phyloP scores from a whole-genome alignment of 1,140 invertebrate genomes.

The Polyergus mexicanus region DNA sequence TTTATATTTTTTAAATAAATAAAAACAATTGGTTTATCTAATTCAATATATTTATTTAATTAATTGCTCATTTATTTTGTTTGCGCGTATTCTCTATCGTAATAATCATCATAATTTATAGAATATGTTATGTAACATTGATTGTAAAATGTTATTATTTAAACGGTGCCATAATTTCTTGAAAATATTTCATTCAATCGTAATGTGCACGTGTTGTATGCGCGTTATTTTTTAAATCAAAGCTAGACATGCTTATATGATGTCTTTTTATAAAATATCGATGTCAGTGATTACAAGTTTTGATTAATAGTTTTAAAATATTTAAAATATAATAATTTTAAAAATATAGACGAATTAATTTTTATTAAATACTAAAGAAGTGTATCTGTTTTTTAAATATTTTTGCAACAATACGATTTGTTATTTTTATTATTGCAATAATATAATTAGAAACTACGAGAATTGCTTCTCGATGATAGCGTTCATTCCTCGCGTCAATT shows the following conservation, averaged over 20 bases:
- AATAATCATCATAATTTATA: slow-evolving; percentile 16
- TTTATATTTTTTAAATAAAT: not conserved
- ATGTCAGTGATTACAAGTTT: not conserved
- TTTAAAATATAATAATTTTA: no score
- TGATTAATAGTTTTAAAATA: not conserved
- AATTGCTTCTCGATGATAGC: slow-evolving; percentile 8
- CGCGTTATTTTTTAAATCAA: not conserved
- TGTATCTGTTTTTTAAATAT: not conserved
- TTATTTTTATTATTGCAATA: not conserved
- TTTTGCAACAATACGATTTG: not conserved
- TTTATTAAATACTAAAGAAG: not conserved
- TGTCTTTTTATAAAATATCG: not conserved
- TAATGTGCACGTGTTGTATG: no score
- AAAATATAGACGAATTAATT: not conserved
- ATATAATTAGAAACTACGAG: slow-evolving; percentile 18
- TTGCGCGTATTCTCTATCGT: not conserved
- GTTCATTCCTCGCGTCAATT: not conserved
- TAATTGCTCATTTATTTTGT: slow-evolving; percentile 37
- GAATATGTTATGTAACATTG: slow-evolving; percentile 11
- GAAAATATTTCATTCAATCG: no score
- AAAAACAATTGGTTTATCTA: not conserved
- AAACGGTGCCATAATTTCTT: no score
- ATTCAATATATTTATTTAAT: slow-evolving; percentile 11
- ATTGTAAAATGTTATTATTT: not conserved
- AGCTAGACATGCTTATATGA: not conserved